Percentiles rank a stretch among this genome's conserved stretches.
These are phyloP conservation scores for Alviniconcha marisindica DNA, from an alignment of 1,140 invertebrate genomes.

Conservation along the genomic window DNA sequence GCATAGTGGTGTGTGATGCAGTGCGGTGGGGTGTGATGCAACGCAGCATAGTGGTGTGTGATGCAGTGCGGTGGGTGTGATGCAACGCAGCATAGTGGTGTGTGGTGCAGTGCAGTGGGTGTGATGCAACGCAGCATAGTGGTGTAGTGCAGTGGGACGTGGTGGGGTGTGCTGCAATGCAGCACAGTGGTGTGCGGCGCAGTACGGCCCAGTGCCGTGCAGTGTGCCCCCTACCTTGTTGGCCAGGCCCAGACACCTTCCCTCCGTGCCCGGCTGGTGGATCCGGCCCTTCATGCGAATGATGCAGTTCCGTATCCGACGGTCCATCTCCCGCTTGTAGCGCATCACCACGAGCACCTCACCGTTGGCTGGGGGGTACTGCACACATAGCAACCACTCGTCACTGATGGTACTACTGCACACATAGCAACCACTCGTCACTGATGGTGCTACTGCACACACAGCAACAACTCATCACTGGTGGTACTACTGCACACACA, in stretches of 20 bases:
- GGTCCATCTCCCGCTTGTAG: constrained; percentile 50
- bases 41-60: not conserved
- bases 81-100: not conserved
- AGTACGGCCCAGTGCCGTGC: no score
- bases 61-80: not conserved
- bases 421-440: no score
- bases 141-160: no score
- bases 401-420: no score
- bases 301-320: constrained; percentile 48
- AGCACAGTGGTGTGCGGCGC: no score
- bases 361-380: constrained; percentile 33
- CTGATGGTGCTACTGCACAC: no score
- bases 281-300: constrained; percentile 49
- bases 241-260: constrained; percentile 44
- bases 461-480: no score
- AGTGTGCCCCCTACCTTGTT: constrained; percentile 31
- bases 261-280: constrained; percentile 44
- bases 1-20: not conserved
- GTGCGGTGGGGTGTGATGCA: no score
- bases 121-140: not conserved
- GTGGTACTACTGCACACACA: no score
- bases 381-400: not conserved
- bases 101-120: no score
- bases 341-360: constrained; percentile 47
- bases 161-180: no score